Conservation (phyloP, 2,888 invertebrate species). For the Hypercompe scribonia region DNA sequence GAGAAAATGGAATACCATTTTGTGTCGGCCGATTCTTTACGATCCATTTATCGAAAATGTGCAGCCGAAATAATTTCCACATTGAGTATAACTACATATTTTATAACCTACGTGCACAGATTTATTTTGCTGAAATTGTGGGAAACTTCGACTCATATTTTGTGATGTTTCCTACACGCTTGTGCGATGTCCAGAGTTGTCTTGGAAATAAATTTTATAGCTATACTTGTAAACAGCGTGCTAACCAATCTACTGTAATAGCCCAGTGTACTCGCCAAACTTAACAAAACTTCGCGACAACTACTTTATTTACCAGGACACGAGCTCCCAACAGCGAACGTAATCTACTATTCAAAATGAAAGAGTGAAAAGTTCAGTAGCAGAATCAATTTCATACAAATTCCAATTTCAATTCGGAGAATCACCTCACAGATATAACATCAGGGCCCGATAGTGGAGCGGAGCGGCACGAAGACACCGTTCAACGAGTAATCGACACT, state of each 20-base stretch:
- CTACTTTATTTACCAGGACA: slow-evolving; percentile 16
- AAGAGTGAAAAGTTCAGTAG: slow-evolving; percentile 16
- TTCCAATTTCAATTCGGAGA: slow-evolving; percentile 26
- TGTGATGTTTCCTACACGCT: slow-evolving; percentile 5
- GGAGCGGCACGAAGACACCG: slow-evolving; percentile 26
- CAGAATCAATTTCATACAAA: slow-evolving; percentile 40
- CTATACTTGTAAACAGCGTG: slow-evolving; percentile 15
- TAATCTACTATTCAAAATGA: slow-evolving; percentile 13
- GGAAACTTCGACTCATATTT: slow-evolving; percentile 11
- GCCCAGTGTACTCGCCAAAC: slow-evolving; percentile 14
- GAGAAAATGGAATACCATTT: slow-evolving; percentile 31
- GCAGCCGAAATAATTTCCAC: slow-evolving; percentile 41
- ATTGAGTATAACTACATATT: slow-evolving; percentile 20
- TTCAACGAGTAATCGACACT: slow-evolving; percentile 45
- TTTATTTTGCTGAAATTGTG: slow-evolving; percentile 15
- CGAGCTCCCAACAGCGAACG: slow-evolving; percentile 2
- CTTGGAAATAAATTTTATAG: slow-evolving; percentile 19
- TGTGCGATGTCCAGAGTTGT: slow-evolving; percentile 10
- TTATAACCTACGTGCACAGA: slow-evolving; percentile 18
- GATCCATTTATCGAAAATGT: slow-evolving; percentile 36
- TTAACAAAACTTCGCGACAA: slow-evolving; percentile 14
- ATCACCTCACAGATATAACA: slow-evolving; percentile 23
- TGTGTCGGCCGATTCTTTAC: slow-evolving; percentile 30
- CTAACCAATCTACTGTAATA: slow-evolving; percentile 20
- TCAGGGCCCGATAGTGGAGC: slow-evolving; percentile 15